phyloP scores from a whole-genome alignment of 2,888 invertebrate genomes.

The Drosophila paramelanica region DNA sequence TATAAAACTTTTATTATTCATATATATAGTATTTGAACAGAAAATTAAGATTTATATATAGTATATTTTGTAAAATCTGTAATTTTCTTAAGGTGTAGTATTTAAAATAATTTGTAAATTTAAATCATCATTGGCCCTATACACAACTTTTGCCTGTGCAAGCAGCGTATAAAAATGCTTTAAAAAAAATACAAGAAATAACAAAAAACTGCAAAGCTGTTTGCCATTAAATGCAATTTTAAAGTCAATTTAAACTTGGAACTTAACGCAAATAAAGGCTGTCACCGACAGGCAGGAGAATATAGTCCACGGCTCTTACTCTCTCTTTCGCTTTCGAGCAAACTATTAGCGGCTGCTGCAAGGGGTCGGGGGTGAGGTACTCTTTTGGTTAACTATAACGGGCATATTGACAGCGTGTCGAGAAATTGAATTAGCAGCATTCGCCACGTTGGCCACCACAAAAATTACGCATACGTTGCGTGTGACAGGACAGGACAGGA shows the following conservation, averaged over 20 bases:
- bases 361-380: neutral
- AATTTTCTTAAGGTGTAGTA: too few species aligned
- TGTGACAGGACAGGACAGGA: conserved; percentile 23
- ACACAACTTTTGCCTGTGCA: too few species aligned
- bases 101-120: too few species aligned
- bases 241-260: conserved; percentile 73
- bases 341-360: conserved; percentile 43
- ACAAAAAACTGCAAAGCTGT: conserved; percentile 39
- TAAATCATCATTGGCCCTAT: too few species aligned
- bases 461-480: conserved; percentile 70
- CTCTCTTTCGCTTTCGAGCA: conserved; percentile 9
- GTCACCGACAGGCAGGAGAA: conserved; percentile 58
- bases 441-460: conserved; percentile 52
- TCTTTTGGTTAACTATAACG: conserved; percentile 47
- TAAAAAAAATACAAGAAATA: neutral
- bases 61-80: too few species aligned
- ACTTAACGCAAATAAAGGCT: conserved; percentile 72
- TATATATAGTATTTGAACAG: too few species aligned
- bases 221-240: conserved; percentile 74
- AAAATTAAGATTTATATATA: too few species aligned
- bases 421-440: conserved; percentile 68
- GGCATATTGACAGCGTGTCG: conserved; percentile 63
- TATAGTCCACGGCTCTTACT: neutral
- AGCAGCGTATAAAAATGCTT: neutral
- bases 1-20: too few species aligned